Evolutionary conservation across 2,888 invertebrate species (phyloP).

Genomic region (Ditula angustiorana): DNA sequence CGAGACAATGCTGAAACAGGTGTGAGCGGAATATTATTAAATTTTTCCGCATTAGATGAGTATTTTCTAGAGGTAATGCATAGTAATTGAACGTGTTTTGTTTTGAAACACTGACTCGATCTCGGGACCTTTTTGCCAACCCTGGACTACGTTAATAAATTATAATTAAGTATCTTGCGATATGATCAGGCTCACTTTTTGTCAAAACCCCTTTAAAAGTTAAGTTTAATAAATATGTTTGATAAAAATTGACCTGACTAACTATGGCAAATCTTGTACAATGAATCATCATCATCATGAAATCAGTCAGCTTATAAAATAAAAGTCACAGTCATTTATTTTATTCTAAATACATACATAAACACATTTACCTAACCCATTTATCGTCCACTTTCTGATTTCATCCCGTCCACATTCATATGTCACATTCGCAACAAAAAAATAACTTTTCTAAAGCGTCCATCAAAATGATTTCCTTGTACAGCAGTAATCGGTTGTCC

Average conservation of each 20-base stretch:
- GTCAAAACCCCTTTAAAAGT: too few relatives aligned
- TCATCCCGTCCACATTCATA: slow-evolving; percentile 50
- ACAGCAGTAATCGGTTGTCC: slow-evolving; percentile 72
- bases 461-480: slow-evolving; percentile 76
- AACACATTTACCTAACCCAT: slow-evolving; percentile 26
- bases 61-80: neutral
- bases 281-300: too few relatives aligned
- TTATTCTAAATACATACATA: neutral
- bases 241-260: too few relatives aligned
- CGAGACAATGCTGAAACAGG: slow-evolving; percentile 35
- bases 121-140: too few relatives aligned
- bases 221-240: too few relatives aligned
- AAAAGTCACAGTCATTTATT: too few relatives aligned
- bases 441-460: slow-evolving; percentile 70
- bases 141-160: too few relatives aligned
- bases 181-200: too few relatives aligned
- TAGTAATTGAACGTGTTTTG: neutral
- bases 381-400: slow-evolving; percentile 26
- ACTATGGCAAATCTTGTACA: too few relatives aligned
- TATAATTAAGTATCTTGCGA: too few relatives aligned
- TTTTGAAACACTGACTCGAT: too few relatives aligned
- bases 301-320: too few relatives aligned
- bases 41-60: slow-evolving; percentile 14
- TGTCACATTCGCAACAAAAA: slow-evolving; percentile 62
- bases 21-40: slow-evolving; percentile 28